Conservation (phyloP, 1,140 invertebrate species). For the Drosophila simulans region DNA sequence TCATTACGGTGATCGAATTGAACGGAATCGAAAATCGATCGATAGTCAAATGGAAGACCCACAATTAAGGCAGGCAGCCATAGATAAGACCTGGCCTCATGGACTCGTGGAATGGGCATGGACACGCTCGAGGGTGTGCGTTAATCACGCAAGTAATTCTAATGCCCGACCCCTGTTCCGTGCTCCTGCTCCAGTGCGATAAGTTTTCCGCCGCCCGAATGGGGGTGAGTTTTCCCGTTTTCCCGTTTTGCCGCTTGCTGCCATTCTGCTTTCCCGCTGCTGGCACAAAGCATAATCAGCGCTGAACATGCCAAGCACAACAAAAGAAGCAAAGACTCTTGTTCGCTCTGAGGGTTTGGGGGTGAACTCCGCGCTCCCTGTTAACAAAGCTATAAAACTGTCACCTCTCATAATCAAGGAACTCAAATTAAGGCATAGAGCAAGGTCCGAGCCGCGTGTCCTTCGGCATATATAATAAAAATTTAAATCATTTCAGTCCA, state of each 20-base stretch:
- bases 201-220: slow-evolving; percentile 49
- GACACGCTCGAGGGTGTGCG: slow-evolving; percentile 73
- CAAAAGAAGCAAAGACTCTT: slow-evolving; percentile 50
- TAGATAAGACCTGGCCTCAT: slow-evolving; percentile 64
- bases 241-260: not conserved
- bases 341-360: slow-evolving; percentile 1
- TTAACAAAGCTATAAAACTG: slow-evolving; percentile 82
- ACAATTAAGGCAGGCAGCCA: slow-evolving; percentile 81
- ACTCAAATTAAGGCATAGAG: slow-evolving; percentile 33
- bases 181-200: slow-evolving; percentile 44
- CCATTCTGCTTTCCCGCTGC: not conserved
- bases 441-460: slow-evolving; percentile 48
- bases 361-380: slow-evolving; percentile 36
- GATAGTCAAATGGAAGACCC: slow-evolving; percentile 78
- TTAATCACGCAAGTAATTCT: slow-evolving; percentile 82
- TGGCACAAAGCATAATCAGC: slow-evolving; percentile 76
- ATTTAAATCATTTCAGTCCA: slow-evolving; percentile 26
- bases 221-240: slow-evolving; percentile 63
- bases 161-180: slow-evolving; percentile 56
- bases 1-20: slow-evolving; percentile 63
- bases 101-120: slow-evolving; percentile 1
- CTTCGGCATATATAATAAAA: slow-evolving; percentile 29
- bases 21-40: slow-evolving; percentile 69
- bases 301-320: slow-evolving; percentile 79
- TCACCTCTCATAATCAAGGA: slow-evolving; percentile 64